Base-by-base conservation (phyloP, 2,888 invertebrate genomes). In the Cantharis nigra region DNA sequence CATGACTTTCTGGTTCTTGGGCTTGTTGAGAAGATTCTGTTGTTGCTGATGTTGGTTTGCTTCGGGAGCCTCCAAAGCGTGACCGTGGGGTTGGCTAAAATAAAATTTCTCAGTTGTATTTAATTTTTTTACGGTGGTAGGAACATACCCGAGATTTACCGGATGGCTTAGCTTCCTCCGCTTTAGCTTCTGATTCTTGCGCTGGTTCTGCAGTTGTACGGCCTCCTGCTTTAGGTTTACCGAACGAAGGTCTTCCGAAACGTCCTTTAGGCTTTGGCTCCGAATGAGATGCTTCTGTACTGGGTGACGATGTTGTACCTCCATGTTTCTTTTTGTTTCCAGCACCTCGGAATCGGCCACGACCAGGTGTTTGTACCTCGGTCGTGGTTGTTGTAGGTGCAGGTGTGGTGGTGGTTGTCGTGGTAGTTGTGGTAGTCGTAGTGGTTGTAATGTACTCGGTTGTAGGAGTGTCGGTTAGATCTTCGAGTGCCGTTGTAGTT, bases 341-440 rank as follows among this genome's bases (percentile, higher is more conserved):
- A 16, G 81, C 80, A 18, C 82, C 82, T 14, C 85, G 83, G 75
- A 83, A 86, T 72, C 85, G 79, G 13, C 82, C 81, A 76, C 85
- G 82, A 26, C 85, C 85, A 14, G 86, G 83, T 14, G 85, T 83
- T 14, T 85, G 80, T 64, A 80, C 84, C 0, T 91, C 90, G 2
- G 87, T 84, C 0, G 88, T 84, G 0, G 91, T 87, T 0, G 91
- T 88, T 0, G 91, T 89, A 0, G 91, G 49, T 49, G 49, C 90
- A 0, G 91, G 90, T 0, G 91, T 90, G 0, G 91, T 90, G 0
- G 92, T 91, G 0, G 92, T 91, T 0, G 91, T 91, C 0, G 92
- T 91, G 0, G 92, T 91, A 0, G 92, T 90, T 0, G 91, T 90
- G 0, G 91, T 90, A 0, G 91, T 89, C 0, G 92, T 91, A 0